Conservation (phyloP, 92 coral and sea anemone genomes). For the Meandrina meandrites region DNA sequence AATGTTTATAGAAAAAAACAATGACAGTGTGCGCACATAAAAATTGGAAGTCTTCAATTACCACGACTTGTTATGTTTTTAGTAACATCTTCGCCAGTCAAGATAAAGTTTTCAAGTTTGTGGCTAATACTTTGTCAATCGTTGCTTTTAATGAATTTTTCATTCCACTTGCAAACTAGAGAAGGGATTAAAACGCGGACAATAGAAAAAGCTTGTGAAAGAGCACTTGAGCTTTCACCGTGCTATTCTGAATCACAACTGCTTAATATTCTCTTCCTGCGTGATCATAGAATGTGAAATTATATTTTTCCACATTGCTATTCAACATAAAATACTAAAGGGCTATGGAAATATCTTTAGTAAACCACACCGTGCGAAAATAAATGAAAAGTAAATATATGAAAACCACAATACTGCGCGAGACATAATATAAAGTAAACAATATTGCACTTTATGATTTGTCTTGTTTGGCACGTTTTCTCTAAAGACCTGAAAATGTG, state of each 20-base stretch:
- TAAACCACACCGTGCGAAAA: constrained; percentile 17
- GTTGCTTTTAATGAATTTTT: constrained; percentile 35
- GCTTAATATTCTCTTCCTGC: background rate
- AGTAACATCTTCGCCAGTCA: background rate
- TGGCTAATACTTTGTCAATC: constrained; percentile 24
- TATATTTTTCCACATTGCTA: background rate
- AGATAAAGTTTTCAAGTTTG: constrained; percentile 4
- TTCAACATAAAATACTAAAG: background rate
- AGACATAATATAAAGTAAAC: constrained; percentile 32
- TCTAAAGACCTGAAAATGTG: background rate
- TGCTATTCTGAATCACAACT: background rate
- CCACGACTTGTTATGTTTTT: constrained; percentile 10
- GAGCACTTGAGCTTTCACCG: background rate
- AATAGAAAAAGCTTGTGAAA: constrained; percentile 3
- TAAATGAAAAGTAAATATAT: constrained; percentile 37
- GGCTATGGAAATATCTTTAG: constrained; percentile 3
- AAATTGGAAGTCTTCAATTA: constrained; percentile 3
- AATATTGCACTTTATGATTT: constrained; percentile 1
- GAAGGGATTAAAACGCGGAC: background rate
- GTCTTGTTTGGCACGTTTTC: background rate
- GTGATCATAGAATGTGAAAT: background rate
- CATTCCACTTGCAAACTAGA: background rate
- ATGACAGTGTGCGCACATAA: background rate
- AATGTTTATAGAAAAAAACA: constrained; percentile 5
- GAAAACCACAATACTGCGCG: constrained; percentile 10